Evolutionary conservation across 2,797 vertebrate species (phyloP), one percentile per base, ranked within the genome.

Genomic region (Huso huso): DNA sequence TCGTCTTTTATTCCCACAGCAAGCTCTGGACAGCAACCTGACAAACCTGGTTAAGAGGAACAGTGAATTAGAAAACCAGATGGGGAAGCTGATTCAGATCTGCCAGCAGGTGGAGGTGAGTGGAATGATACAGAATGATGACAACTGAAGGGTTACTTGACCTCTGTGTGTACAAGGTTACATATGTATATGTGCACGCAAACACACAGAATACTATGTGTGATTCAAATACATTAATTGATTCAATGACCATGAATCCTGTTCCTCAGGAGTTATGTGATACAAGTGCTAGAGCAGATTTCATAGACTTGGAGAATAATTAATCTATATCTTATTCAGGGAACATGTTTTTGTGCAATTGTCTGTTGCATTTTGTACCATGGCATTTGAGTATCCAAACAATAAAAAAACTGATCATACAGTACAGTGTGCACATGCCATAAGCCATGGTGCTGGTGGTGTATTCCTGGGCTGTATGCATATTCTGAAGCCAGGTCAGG

Each of bases 41-140:
- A 95, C 92, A 81, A 98, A 95, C 89, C 86, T 99, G 85, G 94
- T 98, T 70, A 99, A 98, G 82, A 92, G 96, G 83, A 98, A 97
- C 89, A 95, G 94, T 2, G 96, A 99, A 76, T 89, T 99, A 81
- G 96, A 99, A 82, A 95, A 94, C 87, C 96, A 98, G 88, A 98
- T 99, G 96, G 95, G 94, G 77, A 98, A 96, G 81, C 91, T 99
- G 77, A 98, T 99, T 79, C 96, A 99, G 88, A 97, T 98, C 85
- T 98, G 96, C 80, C 96, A 99, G 70, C 96, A 99, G 81, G 96
- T 99, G 70, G 96, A 99, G 95, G 96, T 99, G 83, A 7, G 91
- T 88, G 77, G 15, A 4, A 51, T 48, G 49, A n/a, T 53, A 7
- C 12, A 66, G 58, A 51, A 66, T 18, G 18, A 18, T 18, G 18